Conservation (phyloP, 2,888 invertebrate species). For the Polymixis flavicincta region DNA sequence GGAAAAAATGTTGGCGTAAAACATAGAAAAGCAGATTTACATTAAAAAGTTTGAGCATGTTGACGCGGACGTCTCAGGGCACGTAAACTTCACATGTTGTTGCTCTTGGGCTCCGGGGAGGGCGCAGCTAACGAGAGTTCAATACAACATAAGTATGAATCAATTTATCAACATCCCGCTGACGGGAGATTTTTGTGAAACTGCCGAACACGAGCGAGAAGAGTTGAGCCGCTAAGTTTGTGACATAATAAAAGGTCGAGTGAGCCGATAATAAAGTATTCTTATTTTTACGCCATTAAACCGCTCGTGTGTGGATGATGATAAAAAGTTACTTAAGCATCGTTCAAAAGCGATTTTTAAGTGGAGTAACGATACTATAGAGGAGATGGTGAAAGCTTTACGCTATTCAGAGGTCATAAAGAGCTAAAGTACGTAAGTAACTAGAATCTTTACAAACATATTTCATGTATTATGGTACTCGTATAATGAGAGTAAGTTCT, state of each 20-base stretch:
- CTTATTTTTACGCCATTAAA: slow-evolving; percentile 59
- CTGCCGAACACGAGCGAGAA: slow-evolving; percentile 36
- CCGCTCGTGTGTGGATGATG: slow-evolving; percentile 54
- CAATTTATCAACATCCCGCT: slow-evolving; percentile 70
- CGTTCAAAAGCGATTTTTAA: slow-evolving; percentile 50
- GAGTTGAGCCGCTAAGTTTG: slow-evolving; percentile 47
- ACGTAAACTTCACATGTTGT: slow-evolving; percentile 59
- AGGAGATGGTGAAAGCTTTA: slow-evolving; percentile 28
- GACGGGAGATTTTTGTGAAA: slow-evolving; percentile 55
- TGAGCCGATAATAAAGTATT: slow-evolving; percentile 58
- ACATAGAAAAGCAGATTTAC: slow-evolving; percentile 48
- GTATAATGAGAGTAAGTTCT: background rate
- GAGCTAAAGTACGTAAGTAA: slow-evolving; percentile 21
- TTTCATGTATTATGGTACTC: background rate
- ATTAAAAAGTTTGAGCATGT: slow-evolving; percentile 49
- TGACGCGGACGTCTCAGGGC: slow-evolving; percentile 29
- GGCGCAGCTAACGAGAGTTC: slow-evolving; percentile 69
- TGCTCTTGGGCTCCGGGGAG: slow-evolving; percentile 19
- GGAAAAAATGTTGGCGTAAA: slow-evolving; percentile 45
- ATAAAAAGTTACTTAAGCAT: slow-evolving; percentile 54
- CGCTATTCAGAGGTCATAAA: slow-evolving; percentile 37
- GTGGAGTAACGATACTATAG: slow-evolving; percentile 39
- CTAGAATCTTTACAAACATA: slow-evolving; percentile 13
- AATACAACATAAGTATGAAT: slow-evolving; percentile 68
- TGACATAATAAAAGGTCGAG: slow-evolving; percentile 51